Evolutionary conservation across 2,797 vertebrate genomes (phyloP), one percentile per base, ranked within the genome.

Genomic region (Myotis myotis): DNA sequence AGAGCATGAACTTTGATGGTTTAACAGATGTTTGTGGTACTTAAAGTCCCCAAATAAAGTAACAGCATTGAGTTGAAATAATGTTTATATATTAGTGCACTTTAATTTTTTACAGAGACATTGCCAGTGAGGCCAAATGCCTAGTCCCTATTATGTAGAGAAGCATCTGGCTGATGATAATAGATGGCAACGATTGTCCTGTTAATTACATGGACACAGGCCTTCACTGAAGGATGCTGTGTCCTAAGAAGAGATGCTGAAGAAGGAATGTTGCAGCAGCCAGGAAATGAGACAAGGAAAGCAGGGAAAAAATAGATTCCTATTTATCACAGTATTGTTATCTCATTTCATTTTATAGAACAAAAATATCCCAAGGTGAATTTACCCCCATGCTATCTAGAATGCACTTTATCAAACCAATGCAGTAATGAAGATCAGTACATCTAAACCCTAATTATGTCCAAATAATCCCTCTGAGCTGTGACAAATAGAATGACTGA

Each of bases 181-280:
- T 84, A 94, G 94, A 96, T 95, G 84, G 87, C 87, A 44, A 51
- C 83, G 86, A 83, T 74, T 96, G 57, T 90, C 20, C 41, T 79
- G 64, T 80, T 96, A 90, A 96, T 93, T 94, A 88, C 70, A 76
- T 66, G 72, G 88, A 94, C 74, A 28, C 0, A 2, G 81, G 7
- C 57, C 78, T 96, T 94, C 9, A 23, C 30, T 19, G 44, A 94
- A 93, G 87, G 68, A 53, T 93, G 49, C 60, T 57, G 3, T 93
- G 68, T 93, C 81, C 30, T 96, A 68, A 81, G 84, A 75, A 95
- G 92, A 75, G 36, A 87, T 47, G 17, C 66, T 86, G 13, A 88
- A 94, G 55, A 87, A 51, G 79, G 22, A 16, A 57, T 74, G 53
- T 72, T 92, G 51, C 1, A 19, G 76, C 17, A 79, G 62, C 62